Evolutionary conservation across 2,113 vertebrate genomes (phyloP).

Genomic region (Antechinus stuartii): DNA sequence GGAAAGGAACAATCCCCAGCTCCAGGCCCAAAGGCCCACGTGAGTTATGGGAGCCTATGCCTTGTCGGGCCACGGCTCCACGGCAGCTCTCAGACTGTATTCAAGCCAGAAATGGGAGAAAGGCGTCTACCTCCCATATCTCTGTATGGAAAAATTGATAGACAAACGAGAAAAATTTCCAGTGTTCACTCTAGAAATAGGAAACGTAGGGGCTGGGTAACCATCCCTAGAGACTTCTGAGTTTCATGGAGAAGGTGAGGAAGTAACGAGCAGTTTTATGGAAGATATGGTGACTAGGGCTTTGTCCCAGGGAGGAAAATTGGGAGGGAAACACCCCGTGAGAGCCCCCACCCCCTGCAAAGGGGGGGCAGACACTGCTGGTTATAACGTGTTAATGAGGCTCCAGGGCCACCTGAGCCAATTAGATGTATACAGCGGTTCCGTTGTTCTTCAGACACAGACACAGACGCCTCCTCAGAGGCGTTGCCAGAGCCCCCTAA

Average conservation of each 20-base stretch:
- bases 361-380: background rate
- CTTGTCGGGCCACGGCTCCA: background rate
- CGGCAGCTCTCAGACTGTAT: background rate
- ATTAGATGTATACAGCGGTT: slow-evolving; percentile 42
- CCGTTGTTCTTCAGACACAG: background rate
- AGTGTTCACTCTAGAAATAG: background rate
- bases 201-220: background rate
- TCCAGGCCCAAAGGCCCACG: background rate
- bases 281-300: background rate
- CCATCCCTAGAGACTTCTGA: background rate
- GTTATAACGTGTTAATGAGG: background rate
- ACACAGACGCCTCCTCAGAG: background rate
- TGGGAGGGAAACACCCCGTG: background rate
- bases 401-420: background rate
- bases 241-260: background rate
- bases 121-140: background rate
- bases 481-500: background rate
- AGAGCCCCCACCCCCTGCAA: background rate
- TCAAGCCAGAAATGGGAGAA: background rate
- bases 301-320: background rate
- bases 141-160: background rate
- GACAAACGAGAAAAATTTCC: background rate
- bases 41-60: background rate
- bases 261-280: background rate
- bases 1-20: slow-evolving; percentile 13